Evolutionary conservation across 2,888 invertebrate species (phyloP), one percentile per base, ranked within the genome.

Genomic region (Troides aeacus): DNA sequence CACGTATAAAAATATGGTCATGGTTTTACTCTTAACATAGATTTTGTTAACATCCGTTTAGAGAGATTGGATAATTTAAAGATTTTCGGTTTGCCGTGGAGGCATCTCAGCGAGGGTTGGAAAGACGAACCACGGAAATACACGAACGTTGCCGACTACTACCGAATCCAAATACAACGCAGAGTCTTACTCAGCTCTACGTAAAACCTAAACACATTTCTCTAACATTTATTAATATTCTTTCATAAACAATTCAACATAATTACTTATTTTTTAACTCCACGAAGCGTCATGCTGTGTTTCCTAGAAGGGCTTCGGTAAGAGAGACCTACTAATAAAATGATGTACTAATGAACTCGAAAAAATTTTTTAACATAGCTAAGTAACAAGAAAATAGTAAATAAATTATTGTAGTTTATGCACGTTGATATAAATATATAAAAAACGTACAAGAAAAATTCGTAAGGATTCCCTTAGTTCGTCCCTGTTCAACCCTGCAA

Each of bases 91-190:
- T 82, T 80, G 82, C 80, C 78, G 80, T 82, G 78, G 81, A 87
- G 85, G 83, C 89, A 89, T 89, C 81, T 82, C 82, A 82, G 79
- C 82, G 82, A 85, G 92, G 91, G 90, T 86, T 89, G 89, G 78
- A 86, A 53, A 84, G 80, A 84, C 85, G 82, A 84, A 78, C 81
- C 78, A 79, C 91, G 92, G 87, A 92, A 90, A 86, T 84, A 80
- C 81, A 83, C 92, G 92, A 91, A 76, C 75, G 71, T 64, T 72
- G 72, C 85, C 92, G 92, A 92, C 73, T 74, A 61, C 73, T 62
- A 71, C 87, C 92, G 92, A 92, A 86, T 88, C 87, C 86, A 89
- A 88, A 91, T 87, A 79, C 71, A 71, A 62, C 42, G 71, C 89
- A 90, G 92, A 77, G 82, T 64, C 77, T 88, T 74, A 88, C 23